A percentile compares a stretch with the other conserved stretches of the same genome.
Conservation (phyloP, 2,888 invertebrate species). For the Stegana nigrithorax region DNA sequence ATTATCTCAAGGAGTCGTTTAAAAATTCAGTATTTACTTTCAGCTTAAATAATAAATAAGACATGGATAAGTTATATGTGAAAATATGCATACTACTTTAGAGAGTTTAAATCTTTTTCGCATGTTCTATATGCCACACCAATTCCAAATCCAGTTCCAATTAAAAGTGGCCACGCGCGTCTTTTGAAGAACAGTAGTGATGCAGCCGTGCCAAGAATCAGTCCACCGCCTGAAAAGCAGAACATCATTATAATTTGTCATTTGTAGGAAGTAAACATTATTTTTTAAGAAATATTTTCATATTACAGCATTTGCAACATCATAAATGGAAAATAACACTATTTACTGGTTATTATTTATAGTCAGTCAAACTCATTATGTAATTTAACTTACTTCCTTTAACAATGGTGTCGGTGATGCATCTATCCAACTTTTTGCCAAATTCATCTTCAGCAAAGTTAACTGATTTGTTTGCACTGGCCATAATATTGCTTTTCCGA, state of each 20-base stretch:
- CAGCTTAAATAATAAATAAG: too few relatives aligned
- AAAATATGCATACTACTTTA: too few relatives aligned
- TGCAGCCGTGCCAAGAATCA: conserved; percentile 82
- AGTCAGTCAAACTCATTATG: conserved; percentile 31
- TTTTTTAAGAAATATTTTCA: too few relatives aligned
- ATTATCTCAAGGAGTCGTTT: too few relatives aligned
- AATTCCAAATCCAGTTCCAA: conserved; percentile 89
- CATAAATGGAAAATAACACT: too few relatives aligned
- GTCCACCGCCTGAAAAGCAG: too few relatives aligned
- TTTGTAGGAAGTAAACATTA: too few relatives aligned
- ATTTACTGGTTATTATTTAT: neutral
- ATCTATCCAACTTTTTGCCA: conserved; percentile 85
- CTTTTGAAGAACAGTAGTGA: conserved; percentile 86
- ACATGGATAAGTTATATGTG: too few relatives aligned
- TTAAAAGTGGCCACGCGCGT: conserved; percentile 87
- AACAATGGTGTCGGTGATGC: conserved; percentile 83
- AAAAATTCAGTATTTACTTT: too few relatives aligned
- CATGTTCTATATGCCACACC: conserved; percentile 78
- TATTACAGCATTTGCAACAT: too few relatives aligned
- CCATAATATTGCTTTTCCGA: too few relatives aligned
- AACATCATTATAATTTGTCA: too few relatives aligned
- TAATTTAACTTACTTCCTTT: conserved; percentile 78
- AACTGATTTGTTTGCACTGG: neutral
- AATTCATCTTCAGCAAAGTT: conserved; percentile 68
- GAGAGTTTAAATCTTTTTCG: conserved; percentile 56